Conservation (phyloP, 2,888 invertebrate genomes). For the Meta bourneti region DNA sequence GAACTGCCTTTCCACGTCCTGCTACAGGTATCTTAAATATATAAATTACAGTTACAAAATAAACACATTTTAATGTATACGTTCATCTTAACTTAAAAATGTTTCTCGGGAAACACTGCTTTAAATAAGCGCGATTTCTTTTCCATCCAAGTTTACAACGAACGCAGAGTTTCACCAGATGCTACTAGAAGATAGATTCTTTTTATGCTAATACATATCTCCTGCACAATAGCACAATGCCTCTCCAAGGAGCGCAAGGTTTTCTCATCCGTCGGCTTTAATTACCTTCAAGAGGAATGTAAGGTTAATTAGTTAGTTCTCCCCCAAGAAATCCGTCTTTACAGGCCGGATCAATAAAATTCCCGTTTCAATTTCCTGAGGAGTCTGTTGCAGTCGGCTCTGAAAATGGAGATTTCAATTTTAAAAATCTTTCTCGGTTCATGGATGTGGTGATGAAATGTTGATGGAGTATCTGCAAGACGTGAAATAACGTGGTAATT, state of each 20-base stretch:
- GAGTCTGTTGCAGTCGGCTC: neutral
- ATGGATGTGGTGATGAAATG: too few relatives aligned
- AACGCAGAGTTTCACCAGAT: neutral
- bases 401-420: neutral
- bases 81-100: neutral
- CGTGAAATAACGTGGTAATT: too few relatives aligned
- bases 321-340: neutral
- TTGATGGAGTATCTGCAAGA: too few relatives aligned
- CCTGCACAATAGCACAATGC: neutral
- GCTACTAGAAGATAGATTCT: neutral
- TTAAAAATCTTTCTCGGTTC: neutral
- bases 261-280: neutral
- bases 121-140: neutral
- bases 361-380: neutral
- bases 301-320: slow-evolving; percentile 1
- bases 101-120: neutral
- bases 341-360: neutral
- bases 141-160: neutral
- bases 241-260: neutral
- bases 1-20: too few relatives aligned
- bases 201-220: neutral
- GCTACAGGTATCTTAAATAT: too few relatives aligned
- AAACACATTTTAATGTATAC: too few relatives aligned
- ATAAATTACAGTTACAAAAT: too few relatives aligned
- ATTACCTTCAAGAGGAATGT: neutral